Percentiles rank a stretch among this genome's conserved stretches.
Conservation (phyloP, 2,113 vertebrate genomes). For the Podarcis cretensis region DNA sequence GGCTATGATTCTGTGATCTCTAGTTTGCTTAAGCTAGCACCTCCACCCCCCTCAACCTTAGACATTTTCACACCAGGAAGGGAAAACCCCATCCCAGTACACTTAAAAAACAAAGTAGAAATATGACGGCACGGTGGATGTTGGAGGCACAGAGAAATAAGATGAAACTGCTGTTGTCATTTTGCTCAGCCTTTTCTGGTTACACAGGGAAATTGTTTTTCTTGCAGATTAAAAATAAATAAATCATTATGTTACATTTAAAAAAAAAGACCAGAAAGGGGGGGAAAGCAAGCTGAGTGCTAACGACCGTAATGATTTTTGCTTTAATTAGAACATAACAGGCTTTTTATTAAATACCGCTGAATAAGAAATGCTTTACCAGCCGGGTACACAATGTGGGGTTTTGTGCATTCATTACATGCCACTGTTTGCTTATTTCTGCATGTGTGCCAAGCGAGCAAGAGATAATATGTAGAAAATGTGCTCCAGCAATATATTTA, state of each 20-base stretch:
- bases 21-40: background rate
- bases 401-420: background rate
- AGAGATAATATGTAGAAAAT: background rate
- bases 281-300: background rate
- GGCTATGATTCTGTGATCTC: no score
- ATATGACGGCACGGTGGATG: background rate
- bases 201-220: background rate
- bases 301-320: slow-evolving; percentile 48
- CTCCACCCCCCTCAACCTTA: background rate
- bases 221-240: background rate
- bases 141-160: background rate
- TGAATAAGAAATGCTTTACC: background rate
- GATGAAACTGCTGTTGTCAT: background rate
- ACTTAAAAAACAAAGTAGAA: background rate
- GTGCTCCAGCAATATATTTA: background rate
- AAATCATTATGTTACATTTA: background rate
- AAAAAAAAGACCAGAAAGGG: background rate
- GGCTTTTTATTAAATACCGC: slow-evolving; percentile 30
- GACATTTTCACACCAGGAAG: background rate
- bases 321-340: slow-evolving; percentile 52
- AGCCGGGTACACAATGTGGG: background rate
- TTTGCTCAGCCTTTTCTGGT: background rate
- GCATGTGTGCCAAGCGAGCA: background rate
- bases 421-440: background rate
- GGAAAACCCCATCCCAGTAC: background rate